Conservation (phyloP, 2,888 invertebrate genomes). For the Mesorhabditis spiculigera region DNA sequence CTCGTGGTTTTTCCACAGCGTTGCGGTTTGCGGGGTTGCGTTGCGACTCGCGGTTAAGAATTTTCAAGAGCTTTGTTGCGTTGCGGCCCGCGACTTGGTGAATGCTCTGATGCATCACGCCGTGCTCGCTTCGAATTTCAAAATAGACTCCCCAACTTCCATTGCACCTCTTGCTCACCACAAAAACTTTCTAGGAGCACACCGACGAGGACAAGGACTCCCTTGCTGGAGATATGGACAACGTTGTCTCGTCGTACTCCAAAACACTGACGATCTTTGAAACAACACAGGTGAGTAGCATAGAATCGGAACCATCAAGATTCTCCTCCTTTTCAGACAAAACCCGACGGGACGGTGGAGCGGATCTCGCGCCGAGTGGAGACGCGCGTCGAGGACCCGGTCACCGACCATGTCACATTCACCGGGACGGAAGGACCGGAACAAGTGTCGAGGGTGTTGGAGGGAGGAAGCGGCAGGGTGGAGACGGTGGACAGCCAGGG, state of each 20-base stretch:
- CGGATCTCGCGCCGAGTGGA: slow-evolving; percentile 55
- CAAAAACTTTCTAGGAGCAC: slow-evolving; percentile 19
- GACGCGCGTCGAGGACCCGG: slow-evolving; percentile 52
- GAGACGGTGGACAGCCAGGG: slow-evolving; percentile 55
- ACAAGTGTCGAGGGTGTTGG: slow-evolving; percentile 42
- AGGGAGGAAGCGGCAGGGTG: slow-evolving; percentile 36
- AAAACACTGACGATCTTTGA: slow-evolving; percentile 57
- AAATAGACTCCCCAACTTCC: not conserved
- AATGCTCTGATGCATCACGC: too few relatives aligned
- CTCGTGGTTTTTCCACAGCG: too few relatives aligned
- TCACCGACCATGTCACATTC: slow-evolving; percentile 51
- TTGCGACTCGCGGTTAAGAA: too few relatives aligned
- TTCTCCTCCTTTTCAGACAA: not conserved
- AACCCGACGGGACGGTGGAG: slow-evolving; percentile 51
- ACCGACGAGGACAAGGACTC: slow-evolving; percentile 52
- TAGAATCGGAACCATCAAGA: not conserved
- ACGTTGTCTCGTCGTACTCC: slow-evolving; percentile 43
- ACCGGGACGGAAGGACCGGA: slow-evolving; percentile 56
- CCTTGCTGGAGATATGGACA: slow-evolving; percentile 43
- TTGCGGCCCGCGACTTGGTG: too few relatives aligned
- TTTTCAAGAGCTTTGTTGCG: too few relatives aligned
- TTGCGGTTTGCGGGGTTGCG: too few relatives aligned
- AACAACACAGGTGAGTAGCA: slow-evolving; percentile 37
- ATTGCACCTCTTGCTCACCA: not conserved
- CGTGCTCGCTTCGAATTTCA: not conserved